Base-by-base conservation (phyloP, 2,888 invertebrate genomes). In the Matsumyia berberina region DNA sequence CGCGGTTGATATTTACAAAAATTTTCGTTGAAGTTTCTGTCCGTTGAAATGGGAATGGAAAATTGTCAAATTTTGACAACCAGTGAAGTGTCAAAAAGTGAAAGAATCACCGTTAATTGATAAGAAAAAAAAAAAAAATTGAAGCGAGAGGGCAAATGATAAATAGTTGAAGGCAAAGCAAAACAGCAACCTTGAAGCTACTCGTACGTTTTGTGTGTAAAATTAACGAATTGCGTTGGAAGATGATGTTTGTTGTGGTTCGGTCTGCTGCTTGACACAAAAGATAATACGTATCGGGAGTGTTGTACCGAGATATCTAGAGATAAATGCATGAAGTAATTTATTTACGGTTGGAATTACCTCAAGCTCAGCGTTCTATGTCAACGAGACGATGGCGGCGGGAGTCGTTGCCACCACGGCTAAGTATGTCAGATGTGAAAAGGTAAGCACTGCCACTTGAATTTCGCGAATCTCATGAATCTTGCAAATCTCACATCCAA, bases 381-480 rank as follows among this genome's bases (percentile, higher is more conserved):
- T 17, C 69, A 37, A 58, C 46, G 44, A 69, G 51, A 74, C 42
- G 69, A 58, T 69, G 83, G 69, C 79, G 51, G 19, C 73, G 69
- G 79, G 74, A 70, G 15, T 69, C 37, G n/a, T 69, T 64, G 49
- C 64, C 29, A 64, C 53, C 62, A 42, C 19, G 12, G 46, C 80
- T 46, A 80, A 85, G 58, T 85, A 85, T 60, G 85, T 85, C 80
- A 76, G 85, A 76, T 85, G 85, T 51, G 85, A 85, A 57, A 85
- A 85, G 85, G 85, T 85, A 60, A 76, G 74, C 64, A 24, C 24
- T 24, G 4, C 24, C 4, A 24, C 24, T 24, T 24, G 24, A 3
- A 24, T 24, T 4, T 24, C 24, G 4, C 4, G 24, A 24, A 24
- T 24, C 24, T 24, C 24, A 24, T 24, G 24, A 24, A 24, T 24